Percentiles rank a stretch among this genome's conserved stretches.
phyloP scores from a whole-genome alignment of 2,113 vertebrate genomes.

The Eudyptes chrysolophus region DNA sequence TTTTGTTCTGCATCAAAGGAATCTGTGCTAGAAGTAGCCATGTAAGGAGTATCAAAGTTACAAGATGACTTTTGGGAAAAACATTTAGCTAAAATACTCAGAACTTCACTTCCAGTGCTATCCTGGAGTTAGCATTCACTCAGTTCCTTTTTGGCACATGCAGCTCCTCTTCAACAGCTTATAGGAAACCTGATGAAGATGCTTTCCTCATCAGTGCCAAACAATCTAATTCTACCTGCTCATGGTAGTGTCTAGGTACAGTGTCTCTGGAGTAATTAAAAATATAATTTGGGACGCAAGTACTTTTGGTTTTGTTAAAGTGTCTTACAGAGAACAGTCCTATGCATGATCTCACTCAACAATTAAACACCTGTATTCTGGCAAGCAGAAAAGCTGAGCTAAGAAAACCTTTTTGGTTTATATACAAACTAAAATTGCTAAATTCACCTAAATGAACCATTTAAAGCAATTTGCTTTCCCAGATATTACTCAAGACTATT shows the following conservation, averaged over 20 bases:
- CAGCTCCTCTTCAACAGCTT: background rate
- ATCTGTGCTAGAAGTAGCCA: background rate
- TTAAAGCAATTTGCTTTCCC: slow-evolving; percentile 31
- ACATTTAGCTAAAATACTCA: background rate
- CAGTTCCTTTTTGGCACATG: background rate
- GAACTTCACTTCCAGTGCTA: background rate
- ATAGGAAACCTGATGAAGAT: background rate
- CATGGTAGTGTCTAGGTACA: background rate
- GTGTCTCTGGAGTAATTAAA: background rate
- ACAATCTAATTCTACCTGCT: background rate
- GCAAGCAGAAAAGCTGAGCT: background rate
- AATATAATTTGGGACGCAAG: background rate
- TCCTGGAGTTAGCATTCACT: background rate
- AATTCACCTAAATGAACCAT: slow-evolving; percentile 45
- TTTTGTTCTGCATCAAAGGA: background rate
- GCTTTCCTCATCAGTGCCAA: background rate
- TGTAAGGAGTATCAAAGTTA: background rate
- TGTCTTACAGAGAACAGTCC: background rate
- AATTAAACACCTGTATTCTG: background rate
- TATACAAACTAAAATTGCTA: slow-evolving; percentile 3
- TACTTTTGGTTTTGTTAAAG: background rate
- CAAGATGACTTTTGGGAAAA: background rate
- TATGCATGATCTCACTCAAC: background rate
- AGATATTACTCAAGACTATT: background rate
- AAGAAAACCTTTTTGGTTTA: slow-evolving; percentile 16